Evolutionary conservation across 2,113 vertebrate genomes (phyloP).

Genomic region (Tragelaphus strepsiceros): DNA sequence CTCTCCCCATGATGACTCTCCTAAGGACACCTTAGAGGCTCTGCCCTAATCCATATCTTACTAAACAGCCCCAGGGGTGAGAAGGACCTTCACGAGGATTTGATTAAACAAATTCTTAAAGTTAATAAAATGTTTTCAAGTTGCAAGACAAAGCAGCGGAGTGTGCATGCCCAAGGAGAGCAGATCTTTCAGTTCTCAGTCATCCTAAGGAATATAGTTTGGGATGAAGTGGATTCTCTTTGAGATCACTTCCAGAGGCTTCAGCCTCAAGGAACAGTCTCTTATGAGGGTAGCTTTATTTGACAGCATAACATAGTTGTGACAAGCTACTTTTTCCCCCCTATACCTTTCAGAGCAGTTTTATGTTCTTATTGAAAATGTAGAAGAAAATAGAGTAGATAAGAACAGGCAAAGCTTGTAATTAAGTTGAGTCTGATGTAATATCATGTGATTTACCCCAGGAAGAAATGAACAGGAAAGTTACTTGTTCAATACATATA

Average conservation of each 20-base stretch:
- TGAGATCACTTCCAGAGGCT: neutral
- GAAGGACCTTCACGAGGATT: neutral
- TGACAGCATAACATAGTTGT: neutral
- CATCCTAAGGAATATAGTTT: neutral
- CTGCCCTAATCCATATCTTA: slow-evolving; percentile 46
- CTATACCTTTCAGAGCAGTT: neutral
- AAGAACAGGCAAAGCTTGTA: neutral
- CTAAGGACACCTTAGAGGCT: slow-evolving; percentile 29
- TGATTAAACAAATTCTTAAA: slow-evolving; percentile 57
- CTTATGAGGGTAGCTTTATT: neutral
- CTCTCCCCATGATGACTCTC: slow-evolving; percentile 16
- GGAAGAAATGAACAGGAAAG: slow-evolving; percentile 20
- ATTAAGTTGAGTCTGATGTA: neutral
- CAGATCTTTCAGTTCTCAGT: neutral
- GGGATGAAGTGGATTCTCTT: neutral
- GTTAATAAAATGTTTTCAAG: neutral
- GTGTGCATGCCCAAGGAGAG: neutral
- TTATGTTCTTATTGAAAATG: neutral
- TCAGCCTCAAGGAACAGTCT: neutral
- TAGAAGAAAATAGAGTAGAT: slow-evolving; percentile 12
- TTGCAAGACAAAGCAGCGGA: neutral
- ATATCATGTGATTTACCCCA: neutral
- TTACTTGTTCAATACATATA: neutral
- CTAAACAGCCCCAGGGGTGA: slow-evolving; percentile 50
- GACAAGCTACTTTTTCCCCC: neutral